Evolutionary conservation across 2,797 vertebrate genomes (phyloP).

Genomic region (Numenius phaeopus): DNA sequence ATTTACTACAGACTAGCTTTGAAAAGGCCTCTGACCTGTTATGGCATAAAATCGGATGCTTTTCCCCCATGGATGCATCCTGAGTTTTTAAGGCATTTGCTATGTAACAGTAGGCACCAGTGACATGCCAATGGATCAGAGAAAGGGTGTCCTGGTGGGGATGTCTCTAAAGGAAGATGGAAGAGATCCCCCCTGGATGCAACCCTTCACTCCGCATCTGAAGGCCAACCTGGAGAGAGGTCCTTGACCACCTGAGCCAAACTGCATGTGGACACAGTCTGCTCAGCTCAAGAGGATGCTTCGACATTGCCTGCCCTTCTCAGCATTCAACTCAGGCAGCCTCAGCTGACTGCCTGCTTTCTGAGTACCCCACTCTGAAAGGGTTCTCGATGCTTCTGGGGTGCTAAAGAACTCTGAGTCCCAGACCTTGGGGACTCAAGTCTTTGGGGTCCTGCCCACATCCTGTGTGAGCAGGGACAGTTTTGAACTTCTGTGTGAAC

Average conservation of each 20-base stretch:
- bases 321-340: accelerated
- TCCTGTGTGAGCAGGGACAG: neutral
- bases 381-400: neutral
- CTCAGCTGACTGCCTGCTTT: neutral
- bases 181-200: neutral
- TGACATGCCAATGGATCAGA: accelerated
- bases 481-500: neutral
- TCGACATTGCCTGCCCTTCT: neutral
- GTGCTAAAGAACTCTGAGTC: neutral
- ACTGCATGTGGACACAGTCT: neutral
- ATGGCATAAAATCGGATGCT: neutral
- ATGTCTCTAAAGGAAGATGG: neutral
- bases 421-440: too few species aligned
- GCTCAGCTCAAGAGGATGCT: neutral
- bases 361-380: neutral
- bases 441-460: neutral
- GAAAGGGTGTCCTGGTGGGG: neutral
- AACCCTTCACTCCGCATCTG: neutral
- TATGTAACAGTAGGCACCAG: neutral
- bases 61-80: neutral
- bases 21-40: neutral
- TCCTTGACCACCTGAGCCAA: neutral
- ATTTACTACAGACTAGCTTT: neutral
- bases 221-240: neutral
- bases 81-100: neutral